A percentile compares a stretch with the other conserved stretches of the same genome.
These are phyloP conservation scores for Diphyllodes magnificus DNA, from an alignment of 2,113 vertebrate genomes.

Conservation along the genomic window DNA sequence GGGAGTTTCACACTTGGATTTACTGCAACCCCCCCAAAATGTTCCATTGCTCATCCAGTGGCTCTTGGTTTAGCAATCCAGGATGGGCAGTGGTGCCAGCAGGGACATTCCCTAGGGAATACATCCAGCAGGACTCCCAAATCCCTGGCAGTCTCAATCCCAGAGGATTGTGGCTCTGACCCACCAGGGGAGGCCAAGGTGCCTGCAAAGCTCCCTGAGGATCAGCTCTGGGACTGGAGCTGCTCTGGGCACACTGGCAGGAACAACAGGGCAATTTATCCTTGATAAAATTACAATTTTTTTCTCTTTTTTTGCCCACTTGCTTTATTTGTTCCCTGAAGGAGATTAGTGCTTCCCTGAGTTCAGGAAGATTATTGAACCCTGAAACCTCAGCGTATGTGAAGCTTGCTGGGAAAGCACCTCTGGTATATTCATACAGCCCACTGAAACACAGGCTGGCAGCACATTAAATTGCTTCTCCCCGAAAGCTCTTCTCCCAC, in stretches of 20 bases:
- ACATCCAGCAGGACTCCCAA: background rate
- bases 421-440: background rate
- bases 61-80: background rate
- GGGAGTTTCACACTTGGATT: background rate
- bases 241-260: background rate
- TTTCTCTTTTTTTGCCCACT: background rate
- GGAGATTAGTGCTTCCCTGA: background rate
- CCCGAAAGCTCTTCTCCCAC: constrained; percentile 27
- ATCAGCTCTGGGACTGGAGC: background rate
- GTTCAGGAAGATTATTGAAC: background rate
- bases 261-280: background rate
- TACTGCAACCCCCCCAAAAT: background rate
- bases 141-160: too few relatives aligned
- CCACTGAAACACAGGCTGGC: background rate
- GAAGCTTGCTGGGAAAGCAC: background rate
- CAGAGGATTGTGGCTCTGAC: background rate
- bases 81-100: background rate
- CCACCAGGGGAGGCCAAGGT: background rate
- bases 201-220: background rate
- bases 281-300: background rate
- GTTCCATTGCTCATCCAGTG: background rate
- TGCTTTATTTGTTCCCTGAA: background rate
- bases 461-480: constrained; percentile 2
- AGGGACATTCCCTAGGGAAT: background rate
- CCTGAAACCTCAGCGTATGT: background rate